phyloP scores from a whole-genome alignment of 2,113 vertebrate species.

The Takifugu bimaculatus region DNA sequence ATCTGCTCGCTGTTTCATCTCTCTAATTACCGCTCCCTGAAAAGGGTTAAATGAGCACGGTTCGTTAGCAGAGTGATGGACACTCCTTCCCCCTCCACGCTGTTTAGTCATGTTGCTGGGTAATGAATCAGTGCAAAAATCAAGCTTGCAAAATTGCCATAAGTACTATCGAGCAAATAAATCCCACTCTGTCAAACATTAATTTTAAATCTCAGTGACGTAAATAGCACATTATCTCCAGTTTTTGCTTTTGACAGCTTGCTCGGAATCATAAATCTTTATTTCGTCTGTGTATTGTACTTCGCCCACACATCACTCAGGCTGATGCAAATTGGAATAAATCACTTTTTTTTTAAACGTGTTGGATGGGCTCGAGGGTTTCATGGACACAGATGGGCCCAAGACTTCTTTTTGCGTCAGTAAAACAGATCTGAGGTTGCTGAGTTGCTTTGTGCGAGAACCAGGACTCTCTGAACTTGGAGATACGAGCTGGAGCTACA shows the following conservation, averaged over 20 bases:
- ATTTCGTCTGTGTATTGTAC: constrained; percentile 31
- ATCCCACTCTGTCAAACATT: constrained; percentile 26
- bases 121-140: constrained; percentile 6
- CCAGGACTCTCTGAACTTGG: constrained; percentile 48
- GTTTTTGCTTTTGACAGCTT: constrained; percentile 27
- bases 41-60: constrained; percentile 22
- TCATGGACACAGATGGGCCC: constrained; percentile 47
- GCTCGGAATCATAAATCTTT: constrained; percentile 33
- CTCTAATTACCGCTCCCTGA: constrained; percentile 25
- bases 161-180: constrained; percentile 21
- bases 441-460: constrained; percentile 44
- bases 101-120: constrained; percentile 15
- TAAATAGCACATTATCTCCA: constrained; percentile 28
- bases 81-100: constrained; percentile 15
- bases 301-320: constrained; percentile 34
- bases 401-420: constrained; percentile 52
- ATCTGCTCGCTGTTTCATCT: constrained; percentile 4
- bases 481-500: constrained; percentile 51
- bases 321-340: constrained; percentile 26
- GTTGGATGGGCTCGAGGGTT: constrained; percentile 42
- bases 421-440: constrained; percentile 50
- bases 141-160: constrained; percentile 25
- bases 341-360: constrained; percentile 25
- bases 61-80: constrained; percentile 24
- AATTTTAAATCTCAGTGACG: constrained; percentile 33